Percentiles rank a stretch among this genome's conserved stretches.
Evolutionary conservation across 2,888 invertebrate genomes (phyloP).

Genomic region (Tenthredo amoena): DNA sequence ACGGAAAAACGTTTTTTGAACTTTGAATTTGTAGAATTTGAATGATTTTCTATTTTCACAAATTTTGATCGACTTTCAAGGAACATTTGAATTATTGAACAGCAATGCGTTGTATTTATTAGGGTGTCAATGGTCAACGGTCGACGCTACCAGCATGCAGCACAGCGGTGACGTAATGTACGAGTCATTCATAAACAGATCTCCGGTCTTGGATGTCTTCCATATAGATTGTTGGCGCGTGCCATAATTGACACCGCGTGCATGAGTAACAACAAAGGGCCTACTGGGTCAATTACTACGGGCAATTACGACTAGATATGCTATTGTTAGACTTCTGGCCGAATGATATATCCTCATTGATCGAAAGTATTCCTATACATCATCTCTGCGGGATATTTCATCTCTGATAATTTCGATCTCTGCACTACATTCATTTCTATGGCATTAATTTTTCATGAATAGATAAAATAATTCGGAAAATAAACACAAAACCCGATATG

Average conservation of each 20-base stretch:
- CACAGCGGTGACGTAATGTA: conserved; percentile 59
- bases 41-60: not conserved
- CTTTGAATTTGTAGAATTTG: not conserved
- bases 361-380: not conserved
- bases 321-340: conserved; percentile 25
- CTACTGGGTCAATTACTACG: conserved; percentile 70
- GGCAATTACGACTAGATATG: conserved; percentile 45
- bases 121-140: conserved; percentile 45
- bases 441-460: not conserved
- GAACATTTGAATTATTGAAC: conserved; percentile 25
- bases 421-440: not conserved
- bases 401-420: not conserved
- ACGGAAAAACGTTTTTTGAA: too few relatives aligned
- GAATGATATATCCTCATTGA: conserved; percentile 16
- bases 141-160: conserved; percentile 19
- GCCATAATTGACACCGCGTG: conserved; percentile 72
- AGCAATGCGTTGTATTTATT: conserved; percentile 33
- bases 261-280: conserved; percentile 68
- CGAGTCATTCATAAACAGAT: conserved; percentile 68
- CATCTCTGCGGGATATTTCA: not conserved
- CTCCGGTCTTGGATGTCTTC: conserved; percentile 55
- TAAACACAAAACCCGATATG: not conserved
- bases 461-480: not conserved
- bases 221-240: conserved; percentile 72
- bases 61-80: not conserved